Evolutionary conservation across 1,140 invertebrate species (phyloP).

Genomic region (Triops longicaudatus): DNA sequence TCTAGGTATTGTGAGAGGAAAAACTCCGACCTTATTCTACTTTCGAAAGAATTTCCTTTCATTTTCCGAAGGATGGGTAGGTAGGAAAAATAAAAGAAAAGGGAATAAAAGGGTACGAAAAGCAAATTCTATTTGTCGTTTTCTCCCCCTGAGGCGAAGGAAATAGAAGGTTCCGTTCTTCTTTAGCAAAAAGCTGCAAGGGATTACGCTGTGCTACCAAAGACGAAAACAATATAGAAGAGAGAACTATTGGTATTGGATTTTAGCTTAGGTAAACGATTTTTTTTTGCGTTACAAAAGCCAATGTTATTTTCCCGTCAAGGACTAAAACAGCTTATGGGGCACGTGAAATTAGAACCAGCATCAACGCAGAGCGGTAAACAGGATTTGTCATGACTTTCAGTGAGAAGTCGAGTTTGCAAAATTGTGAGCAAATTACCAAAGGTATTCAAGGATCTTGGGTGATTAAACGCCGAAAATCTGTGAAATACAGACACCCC

Average conservation of each 20-base stretch:
- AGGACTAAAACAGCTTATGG: background rate
- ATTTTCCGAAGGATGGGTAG: background rate
- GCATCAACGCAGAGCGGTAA: no score
- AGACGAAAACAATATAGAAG: background rate
- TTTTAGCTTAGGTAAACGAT: background rate
- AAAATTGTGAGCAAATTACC: background rate
- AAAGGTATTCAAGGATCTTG: background rate
- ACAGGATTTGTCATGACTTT: no score
- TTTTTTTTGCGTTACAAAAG: background rate
- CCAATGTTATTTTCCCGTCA: background rate
- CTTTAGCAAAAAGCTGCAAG: background rate
- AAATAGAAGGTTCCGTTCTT: background rate
- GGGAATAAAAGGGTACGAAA: background rate
- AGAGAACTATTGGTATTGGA: background rate
- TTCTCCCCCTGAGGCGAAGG: background rate
- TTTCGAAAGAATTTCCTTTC: background rate
- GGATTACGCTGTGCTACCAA: background rate
- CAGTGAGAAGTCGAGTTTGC: no score
- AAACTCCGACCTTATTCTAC: background rate
- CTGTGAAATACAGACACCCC: background rate
- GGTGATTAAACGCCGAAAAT: background rate
- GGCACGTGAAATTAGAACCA: background rate
- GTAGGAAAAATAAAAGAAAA: background rate
- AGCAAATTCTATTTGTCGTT: background rate
- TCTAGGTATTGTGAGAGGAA: background rate